These are phyloP conservation scores for Oscheius sp. DNA, from an alignment of 2,888 invertebrate species.

Conservation along the genomic window DNA sequence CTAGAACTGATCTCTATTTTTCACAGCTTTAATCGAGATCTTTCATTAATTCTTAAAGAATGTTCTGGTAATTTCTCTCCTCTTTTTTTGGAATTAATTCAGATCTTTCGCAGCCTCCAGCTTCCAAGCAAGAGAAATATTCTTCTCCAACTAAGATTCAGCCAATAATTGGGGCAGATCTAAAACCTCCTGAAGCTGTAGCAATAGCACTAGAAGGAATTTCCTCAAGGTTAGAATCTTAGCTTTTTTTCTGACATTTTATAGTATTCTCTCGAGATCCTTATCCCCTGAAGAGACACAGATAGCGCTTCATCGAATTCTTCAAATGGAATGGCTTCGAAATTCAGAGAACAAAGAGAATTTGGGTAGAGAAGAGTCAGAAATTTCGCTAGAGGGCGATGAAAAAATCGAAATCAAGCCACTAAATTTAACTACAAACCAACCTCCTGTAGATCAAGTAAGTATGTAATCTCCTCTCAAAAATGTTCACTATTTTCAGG, in stretches of 20 bases:
- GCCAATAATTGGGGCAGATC: neutral
- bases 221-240: neutral
- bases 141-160: too few relatives aligned
- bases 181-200: neutral
- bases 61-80: neutral
- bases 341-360: neutral
- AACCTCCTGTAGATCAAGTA: too few relatives aligned
- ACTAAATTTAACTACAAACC: neutral
- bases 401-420: neutral
- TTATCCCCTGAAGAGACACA: neutral
- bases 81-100: neutral
- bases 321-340: slow-evolving; percentile 1
- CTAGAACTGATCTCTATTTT: neutral
- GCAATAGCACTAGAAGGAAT: slow-evolving; percentile 1
- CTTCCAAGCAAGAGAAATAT: neutral
- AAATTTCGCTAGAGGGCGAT: neutral
- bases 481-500: neutral
- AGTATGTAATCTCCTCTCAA: neutral
- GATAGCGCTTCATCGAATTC: neutral
- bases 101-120: neutral
- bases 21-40: neutral
- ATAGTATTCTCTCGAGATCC: neutral
- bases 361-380: neutral
- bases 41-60: too few relatives aligned
- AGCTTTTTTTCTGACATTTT: neutral